phyloP scores from a whole-genome alignment of 2,113 vertebrate genomes.

The Semicossyphus pulcher region DNA sequence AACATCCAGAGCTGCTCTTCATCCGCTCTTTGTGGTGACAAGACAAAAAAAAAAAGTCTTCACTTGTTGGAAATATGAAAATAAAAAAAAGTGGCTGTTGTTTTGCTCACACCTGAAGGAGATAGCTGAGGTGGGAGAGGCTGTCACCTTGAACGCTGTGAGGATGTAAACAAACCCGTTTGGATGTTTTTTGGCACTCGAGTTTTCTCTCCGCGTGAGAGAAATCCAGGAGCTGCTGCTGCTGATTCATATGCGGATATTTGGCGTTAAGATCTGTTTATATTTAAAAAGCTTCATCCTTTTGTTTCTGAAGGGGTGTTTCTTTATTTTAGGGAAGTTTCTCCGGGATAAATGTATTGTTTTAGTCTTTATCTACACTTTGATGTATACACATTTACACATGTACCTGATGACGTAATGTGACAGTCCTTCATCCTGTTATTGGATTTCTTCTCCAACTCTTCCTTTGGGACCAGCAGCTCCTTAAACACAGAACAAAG shows the following conservation, averaged over 20 bases:
- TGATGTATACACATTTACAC: too few relatives aligned
- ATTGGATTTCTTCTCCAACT: too few relatives aligned
- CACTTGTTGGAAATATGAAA: conserved; percentile 34
- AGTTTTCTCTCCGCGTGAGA: not conserved
- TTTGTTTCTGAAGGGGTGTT: not conserved
- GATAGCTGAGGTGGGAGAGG: conserved; percentile 37
- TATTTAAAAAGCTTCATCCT: not conserved
- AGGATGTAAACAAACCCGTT: conserved; percentile 14
- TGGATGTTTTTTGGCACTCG: not conserved
- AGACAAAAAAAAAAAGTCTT: conserved; percentile 11
- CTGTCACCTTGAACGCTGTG: not conserved
- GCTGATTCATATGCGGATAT: not conserved
- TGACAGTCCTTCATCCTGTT: not conserved
- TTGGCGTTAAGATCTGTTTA: not conserved
- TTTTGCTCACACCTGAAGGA: conserved; percentile 30
- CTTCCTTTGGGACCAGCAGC: not conserved
- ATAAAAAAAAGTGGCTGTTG: conserved; percentile 16
- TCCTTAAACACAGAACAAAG: not conserved
- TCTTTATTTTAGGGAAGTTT: not conserved
- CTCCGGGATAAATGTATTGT: too few relatives aligned
- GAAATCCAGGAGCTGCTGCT: not conserved
- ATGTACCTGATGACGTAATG: not conserved
- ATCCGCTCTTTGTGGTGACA: not conserved
- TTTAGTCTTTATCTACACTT: too few relatives aligned
- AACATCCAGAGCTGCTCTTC: not conserved